These are phyloP conservation scores for Apodemus agrarius DNA, from an alignment of 2,797 vertebrate species.

Conservation along the genomic window DNA sequence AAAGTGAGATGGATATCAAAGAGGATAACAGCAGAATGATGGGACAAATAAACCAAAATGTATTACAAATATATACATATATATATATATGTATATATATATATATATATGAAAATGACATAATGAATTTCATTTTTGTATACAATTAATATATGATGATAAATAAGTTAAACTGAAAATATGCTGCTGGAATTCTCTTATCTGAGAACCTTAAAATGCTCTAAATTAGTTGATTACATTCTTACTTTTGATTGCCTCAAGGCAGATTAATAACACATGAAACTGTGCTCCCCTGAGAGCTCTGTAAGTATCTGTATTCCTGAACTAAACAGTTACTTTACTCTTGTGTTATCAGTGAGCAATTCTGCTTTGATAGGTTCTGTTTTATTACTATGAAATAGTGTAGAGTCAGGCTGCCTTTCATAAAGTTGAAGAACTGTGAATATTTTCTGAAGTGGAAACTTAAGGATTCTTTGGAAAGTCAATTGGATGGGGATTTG, in stretches of 20 bases:
- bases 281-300: not conserved
- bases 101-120: not conserved
- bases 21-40: not conserved
- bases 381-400: not conserved
- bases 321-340: not conserved
- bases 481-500: not conserved
- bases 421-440: not conserved
- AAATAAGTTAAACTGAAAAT: not conserved
- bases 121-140: not conserved
- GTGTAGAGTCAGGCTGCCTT: not conserved
- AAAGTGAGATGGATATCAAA: not conserved
- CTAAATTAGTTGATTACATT: not conserved
- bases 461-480: not conserved
- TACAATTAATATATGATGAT: not conserved
- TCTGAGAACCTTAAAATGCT: not conserved
- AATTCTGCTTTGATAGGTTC: slow-evolving; percentile 15
- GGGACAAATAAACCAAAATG: not conserved
- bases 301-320: not conserved
- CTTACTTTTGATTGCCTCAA: not conserved
- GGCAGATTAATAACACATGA: slow-evolving; percentile 6
- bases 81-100: too few species aligned
- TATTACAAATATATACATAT: too few species aligned
- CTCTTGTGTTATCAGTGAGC: not conserved
- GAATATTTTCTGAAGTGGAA: not conserved
- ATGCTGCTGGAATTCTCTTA: not conserved